Evolutionary conservation across 2,113 vertebrate species (phyloP), one percentile per base, ranked within the genome.

Genomic region (Caranx ignobilis): DNA sequence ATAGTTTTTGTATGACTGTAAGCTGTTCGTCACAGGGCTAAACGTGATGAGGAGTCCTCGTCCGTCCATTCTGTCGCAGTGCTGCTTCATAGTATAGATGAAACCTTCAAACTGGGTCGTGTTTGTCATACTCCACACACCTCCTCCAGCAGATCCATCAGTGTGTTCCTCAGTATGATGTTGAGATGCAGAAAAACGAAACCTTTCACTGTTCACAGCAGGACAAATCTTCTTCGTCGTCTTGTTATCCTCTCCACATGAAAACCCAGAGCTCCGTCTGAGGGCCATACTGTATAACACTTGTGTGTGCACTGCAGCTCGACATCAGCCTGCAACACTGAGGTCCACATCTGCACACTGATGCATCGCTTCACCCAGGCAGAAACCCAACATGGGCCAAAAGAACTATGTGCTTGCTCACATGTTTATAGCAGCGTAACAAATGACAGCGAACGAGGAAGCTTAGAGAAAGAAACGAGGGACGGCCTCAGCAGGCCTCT

Each of bases 331-430:
- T 34, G 11, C 41, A 75, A 85, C 84, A 90, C 76, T 71, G 73
- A 21, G 15, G 12, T 69, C 54, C 59, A 62, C 4, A 16, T 66
- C 16, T 75, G 62, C 62, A 43, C 81, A 68, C 55, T 37, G 48
- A 77, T 11, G n/a, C 71, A 63, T 64, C 59, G 63, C 75, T 65
- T 68, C 60, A 76, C 50, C 39, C 31, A 67, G 61, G 56, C 71
- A 81, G 19, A 81, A 88, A 81, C 87, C 85, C 85, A 88, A 92
- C 85, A 71, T 89, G 83, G 83, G 85, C 83, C 78, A 82, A 69
- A 82, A 76, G 60, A 76, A 65, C 12, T 2, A 75, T 26, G 37
- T 63, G 67, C 79, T 70, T 31, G 69, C 47, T 77, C 87, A 83
- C 84, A 55, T 50, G 37, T 82, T 81, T 81, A 85, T 75, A 86